Evolutionary conservation across 2,888 invertebrate genomes (phyloP), one percentile per base, ranked within the genome.

Genomic region (Oxycera nigricornis): DNA sequence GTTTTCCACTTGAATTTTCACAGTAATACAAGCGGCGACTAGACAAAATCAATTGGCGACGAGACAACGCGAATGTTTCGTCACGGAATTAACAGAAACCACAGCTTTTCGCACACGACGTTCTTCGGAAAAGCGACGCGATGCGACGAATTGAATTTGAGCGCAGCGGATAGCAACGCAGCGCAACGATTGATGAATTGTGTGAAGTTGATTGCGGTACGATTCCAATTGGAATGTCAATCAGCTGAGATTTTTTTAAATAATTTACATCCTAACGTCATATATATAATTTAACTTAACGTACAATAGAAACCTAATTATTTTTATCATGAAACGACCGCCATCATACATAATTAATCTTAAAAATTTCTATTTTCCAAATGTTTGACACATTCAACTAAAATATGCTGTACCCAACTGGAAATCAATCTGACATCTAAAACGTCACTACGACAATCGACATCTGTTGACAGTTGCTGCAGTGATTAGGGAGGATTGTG

Each of bases 121-220:
- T 35, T 31, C 61, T 35, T 61, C 31, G 30, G 31, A 61, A 61
- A 61, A 61, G 30, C 61, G 61, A 61, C 7, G 52, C 52, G 24
- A 2, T 55, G 30, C 31, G 57, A 9, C 17, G 46, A 46, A 35
- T 35, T 7, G 61, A 30, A 9, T 31, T 35, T 30, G 2, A 52
- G 20, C 4, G 52, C 2, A 52, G 24, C 52, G 52, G n/a, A 35
- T 35, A 35, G 61, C 61, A 9, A 61, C 61, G 61, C n/a, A 35
- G 6, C 6, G 61, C 61, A 9, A 61, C 61, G 61, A 17, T 17
- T 61, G 52, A 7, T n/a, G 2, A 17, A 1, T 17, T n/a, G 2
- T 17, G 35, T 31, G 26, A 61, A 61, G 61, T 61, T 61, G 61
- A 35, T 3, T 17, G 61, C 17, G 14, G 22, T 2, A 6, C 22